Evolutionary conservation across 2,113 vertebrate species (phyloP).

Genomic region (Anseranas semipalmata): DNA sequence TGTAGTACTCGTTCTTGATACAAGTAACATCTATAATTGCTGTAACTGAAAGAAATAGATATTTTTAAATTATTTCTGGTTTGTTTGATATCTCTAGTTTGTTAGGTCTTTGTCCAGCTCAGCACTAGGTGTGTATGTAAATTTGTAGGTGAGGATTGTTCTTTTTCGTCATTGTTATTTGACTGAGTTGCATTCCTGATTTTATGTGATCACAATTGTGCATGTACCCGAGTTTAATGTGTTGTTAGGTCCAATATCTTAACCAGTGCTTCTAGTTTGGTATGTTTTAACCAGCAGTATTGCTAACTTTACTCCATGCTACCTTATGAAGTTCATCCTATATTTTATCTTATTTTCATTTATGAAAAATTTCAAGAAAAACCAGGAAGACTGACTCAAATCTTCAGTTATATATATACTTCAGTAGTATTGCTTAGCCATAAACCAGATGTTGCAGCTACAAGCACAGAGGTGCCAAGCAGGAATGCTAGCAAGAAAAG

Average conservation of each 20-base stretch:
- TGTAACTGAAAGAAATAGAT: neutral
- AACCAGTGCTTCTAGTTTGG: neutral
- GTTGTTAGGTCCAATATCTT: neutral
- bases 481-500: slow-evolving; percentile 5
- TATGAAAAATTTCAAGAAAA: neutral
- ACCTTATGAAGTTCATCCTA: neutral
- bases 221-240: neutral
- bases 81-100: neutral
- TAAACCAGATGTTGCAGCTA: slow-evolving; percentile 21
- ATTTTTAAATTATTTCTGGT: neutral
- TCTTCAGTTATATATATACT: neutral
- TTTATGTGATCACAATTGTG: neutral
- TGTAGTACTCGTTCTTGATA: neutral
- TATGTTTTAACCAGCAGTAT: neutral
- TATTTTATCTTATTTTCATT: neutral
- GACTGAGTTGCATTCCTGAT: neutral
- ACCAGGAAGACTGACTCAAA: neutral
- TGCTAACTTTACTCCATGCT: neutral
- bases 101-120: neutral
- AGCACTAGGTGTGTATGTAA: neutral
- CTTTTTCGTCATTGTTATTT: neutral
- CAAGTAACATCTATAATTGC: neutral
- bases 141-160: neutral
- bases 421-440: neutral
- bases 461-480: neutral